Conservation (phyloP, 2,888 invertebrate species). For the Apantesis nais region DNA sequence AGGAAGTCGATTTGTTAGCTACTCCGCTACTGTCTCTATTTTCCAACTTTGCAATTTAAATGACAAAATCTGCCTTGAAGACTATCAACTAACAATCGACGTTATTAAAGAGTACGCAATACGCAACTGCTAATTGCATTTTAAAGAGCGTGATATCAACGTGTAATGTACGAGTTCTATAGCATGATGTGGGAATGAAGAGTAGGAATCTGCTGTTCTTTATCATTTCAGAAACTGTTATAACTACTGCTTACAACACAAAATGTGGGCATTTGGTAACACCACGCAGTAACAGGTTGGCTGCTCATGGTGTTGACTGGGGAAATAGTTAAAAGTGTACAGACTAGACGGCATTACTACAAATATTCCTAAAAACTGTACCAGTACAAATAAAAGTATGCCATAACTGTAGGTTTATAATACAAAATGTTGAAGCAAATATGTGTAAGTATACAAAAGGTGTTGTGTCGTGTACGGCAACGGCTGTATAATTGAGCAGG, state of each 20-base stretch:
- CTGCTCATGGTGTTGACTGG: too few relatives aligned
- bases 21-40: not conserved
- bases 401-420: not conserved
- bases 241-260: not conserved
- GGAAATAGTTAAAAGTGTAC: not conserved
- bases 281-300: not conserved
- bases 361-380: not conserved
- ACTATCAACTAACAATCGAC: not conserved
- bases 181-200: not conserved
- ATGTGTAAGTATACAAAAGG: not conserved
- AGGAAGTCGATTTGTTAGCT: not conserved
- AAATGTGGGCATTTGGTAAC: not conserved
- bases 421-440: not conserved
- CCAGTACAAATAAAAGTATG: not conserved
- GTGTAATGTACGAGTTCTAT: not conserved
- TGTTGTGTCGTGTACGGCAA: not conserved
- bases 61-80: not conserved
- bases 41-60: not conserved
- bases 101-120: not conserved
- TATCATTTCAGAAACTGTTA: not conserved
- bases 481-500: slow-evolving; percentile 4
- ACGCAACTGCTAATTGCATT: not conserved
- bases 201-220: not conserved
- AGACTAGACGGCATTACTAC: not conserved
- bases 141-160: not conserved